Base-by-base conservation (phyloP, 2,113 vertebrate genomes). In the Strix aluco region DNA sequence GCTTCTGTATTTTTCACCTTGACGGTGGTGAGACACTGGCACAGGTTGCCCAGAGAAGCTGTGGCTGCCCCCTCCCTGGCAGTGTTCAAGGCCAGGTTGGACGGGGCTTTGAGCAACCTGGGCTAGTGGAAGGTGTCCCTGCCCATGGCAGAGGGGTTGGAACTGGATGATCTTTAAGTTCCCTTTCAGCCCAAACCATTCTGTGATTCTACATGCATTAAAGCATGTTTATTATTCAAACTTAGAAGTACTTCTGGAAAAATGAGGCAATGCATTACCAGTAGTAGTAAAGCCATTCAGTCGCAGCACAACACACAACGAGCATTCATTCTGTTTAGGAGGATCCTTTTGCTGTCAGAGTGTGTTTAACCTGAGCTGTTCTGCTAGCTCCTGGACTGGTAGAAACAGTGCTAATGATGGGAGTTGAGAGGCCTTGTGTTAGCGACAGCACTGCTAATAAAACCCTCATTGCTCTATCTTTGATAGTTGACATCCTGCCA, bases 41-140 rank as follows among this genome's bases (percentile, higher is more conserved):
- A 21, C 19, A 34, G 18, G 26, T 6, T 82, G 27, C 32, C 7
- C 40, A 10, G 29, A 40, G 51, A 23, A 34, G 44, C 7, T n/a
- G 46, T 86, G 21, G 32, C 0, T 62, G 18, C 7, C 4, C 6
- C 10, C 3, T 55, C n/a, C 3, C 3, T 80, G n/a, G 27, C 0
- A 21, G 15, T 4, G 16, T 54, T 36, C 16, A 18, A 7, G 11
- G 58, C 18, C 44, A 15, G 17, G 29, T 1, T 70, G 69, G 40
- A 30, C 9, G 23, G 49, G 25, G 2, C 15, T 34, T 44, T 16
- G 30, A 49, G 66, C 40, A 44, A 0, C 20, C 61, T 49, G 14
- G 1, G 8, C 3, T 17, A 25, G 47, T 21, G 16, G 20, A 38
- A 66, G 19, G 4, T 69, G 29, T 9, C 42, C 4, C 32, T 72